Evolutionary conservation across 2,797 vertebrate genomes (phyloP), one percentile per base, ranked within the genome.

Genomic region (Sebastes nivosus): DNA sequence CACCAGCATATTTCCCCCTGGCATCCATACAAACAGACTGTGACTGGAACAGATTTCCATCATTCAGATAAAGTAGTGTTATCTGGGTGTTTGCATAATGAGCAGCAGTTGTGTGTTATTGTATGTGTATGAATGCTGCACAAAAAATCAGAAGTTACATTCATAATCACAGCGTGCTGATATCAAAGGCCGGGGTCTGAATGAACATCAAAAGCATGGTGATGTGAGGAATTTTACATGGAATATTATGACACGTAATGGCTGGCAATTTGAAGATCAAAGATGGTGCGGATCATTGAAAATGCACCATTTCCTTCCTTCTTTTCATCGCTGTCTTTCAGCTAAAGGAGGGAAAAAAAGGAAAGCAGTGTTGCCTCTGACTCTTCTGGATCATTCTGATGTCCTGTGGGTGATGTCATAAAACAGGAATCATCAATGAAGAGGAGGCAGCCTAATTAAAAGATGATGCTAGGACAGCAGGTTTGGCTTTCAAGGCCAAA

Each of bases 231-330:
- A 87, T 84, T 86, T 84, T 83, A 82, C 81, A 87, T 72, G 74
- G 58, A 74, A 67, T 42, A 82, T 82, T 86, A 86, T 72, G 83
- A 91, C 83, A 85, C 59, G 61, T 82, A 93, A 91, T 87, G 72
- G 77, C 79, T 75, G 79, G 79, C 79, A 84, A 91, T 87, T 93
- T 90, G 73, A 84, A 88, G 88, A 93, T 94, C 87, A 94, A 94
- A 93, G 79, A 80, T 81, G 78, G 63, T 42, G 71, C 24, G 29
- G 79, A 80, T 91, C 77, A 78, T 78, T 82, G 63, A 72, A 85
- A 88, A 88, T 34, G 69, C 74, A 75, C 50, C 22, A 61, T 85
- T 86, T 83, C 83, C 68, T 85, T 72, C 75, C 55, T 65, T 38
- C n/a, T 72, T 78, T 78, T 80, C 54, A 64, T 50, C 8, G 18